Base-by-base conservation (phyloP, 2,888 invertebrate genomes). In the Ellobium chinense region DNA sequence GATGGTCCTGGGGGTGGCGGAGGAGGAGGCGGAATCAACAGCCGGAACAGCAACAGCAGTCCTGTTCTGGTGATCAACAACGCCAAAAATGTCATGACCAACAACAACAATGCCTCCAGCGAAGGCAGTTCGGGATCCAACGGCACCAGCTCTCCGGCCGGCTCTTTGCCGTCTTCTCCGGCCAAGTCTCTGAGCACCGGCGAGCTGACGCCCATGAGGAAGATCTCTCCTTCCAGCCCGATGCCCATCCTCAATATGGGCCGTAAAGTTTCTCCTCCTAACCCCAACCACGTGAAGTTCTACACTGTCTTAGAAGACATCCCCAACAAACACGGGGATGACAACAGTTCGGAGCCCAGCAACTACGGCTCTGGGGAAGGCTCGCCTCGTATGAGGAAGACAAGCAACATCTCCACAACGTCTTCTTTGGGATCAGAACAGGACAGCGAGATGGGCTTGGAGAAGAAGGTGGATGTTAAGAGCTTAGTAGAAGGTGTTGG, bases 401-500 rank as follows among this genome's bases (percentile, higher is more conserved):
- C 83, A 29, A 89, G 89, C 73, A 87, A 86, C 69, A 86, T 88
- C 24, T 90, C 90, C 5, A 86, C 82, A 7, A 82, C 86, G 2
- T 89, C 89, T 3, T 89, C 89, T 4, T 81, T 84, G 9, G 87
- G 88, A 0, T 90, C 88, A 0, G 90, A 89, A 39, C 86, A 85
- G 2, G 83, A 83, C 75, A 80, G 76, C 14, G 81, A 81, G 18
- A 27, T 36, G 27, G 75, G 77, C 1, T 83, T 78, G 3, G 89
- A 87, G 69, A 83, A 82, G 83, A 89, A 88, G 72, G 82, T 91
- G 27, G 89, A 89, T 66, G 73, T 91, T 39, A 78, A 86, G 5
- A 85, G 87, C 0, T 82, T 91, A 24, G 88, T 90, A 58, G 91
- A 91, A 76, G 88, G 88, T 46, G 87, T 89, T 12, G 91, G 91